Evolutionary conservation across 1,140 invertebrate genomes (phyloP), one percentile per base, ranked within the genome.

Genomic region (Micrasema longulum): DNA sequence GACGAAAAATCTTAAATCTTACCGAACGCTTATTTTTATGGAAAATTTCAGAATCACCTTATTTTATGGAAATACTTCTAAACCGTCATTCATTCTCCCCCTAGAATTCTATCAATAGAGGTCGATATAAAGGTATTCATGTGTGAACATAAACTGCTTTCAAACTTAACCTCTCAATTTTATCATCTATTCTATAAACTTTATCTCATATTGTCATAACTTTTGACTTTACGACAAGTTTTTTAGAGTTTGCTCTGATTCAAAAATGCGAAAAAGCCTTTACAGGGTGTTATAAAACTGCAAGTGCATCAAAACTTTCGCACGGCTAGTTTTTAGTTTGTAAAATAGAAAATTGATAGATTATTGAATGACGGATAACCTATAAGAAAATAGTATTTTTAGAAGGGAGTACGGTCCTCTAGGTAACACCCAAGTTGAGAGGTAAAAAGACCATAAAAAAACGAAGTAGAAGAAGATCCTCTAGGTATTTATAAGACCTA

Each of bases 221-320:
- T 60, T 60, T 38, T 31, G 26, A 31, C 26, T 31, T 31, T 31
- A 31, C 26, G 26, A 31, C 26, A 31, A 7, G 7, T 31, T 31
- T 31, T 31, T 31, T 31, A 31, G 35, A 22, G 12, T 60, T 60
- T 22, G 41, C 36, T 16, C 9, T 43, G 35, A 60, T 60, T 16
- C 9, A 9, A 20, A 60, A 20, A 60, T 60, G n/a, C 16, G 55
- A 67, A 26, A 53, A 67, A 67, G 22, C 47, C 14, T 67, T 67
- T 53, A 67, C 23, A 48, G 62, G 62, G 43, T 47, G 45, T 63
- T 20, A 26, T 41, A 23, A 60, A 69, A 69, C n/a, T 69, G 67
- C 53, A 69, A 69, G 36, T 62, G 67, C 55, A 60, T 50, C 67
- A 50, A 62, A 69, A 62, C 41, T 69, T 48, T 36, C 67, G 41